Evolutionary conservation across 2,113 vertebrate species (phyloP).

Genomic region (Ancistrus triradiatus): DNA sequence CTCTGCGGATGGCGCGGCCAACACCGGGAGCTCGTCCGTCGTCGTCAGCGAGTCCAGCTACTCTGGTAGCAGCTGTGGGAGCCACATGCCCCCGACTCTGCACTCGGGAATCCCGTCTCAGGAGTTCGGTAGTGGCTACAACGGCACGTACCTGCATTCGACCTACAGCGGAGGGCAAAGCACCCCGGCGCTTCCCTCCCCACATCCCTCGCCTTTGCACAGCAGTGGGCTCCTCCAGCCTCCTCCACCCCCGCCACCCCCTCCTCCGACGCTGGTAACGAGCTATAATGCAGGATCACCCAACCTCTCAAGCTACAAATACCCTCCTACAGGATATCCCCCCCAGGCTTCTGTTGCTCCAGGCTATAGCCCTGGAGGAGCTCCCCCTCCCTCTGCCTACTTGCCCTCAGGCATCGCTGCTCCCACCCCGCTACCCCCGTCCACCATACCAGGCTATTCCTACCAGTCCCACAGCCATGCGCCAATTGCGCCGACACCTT

Average conservation of each 20-base stretch:
- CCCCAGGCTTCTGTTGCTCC: constrained; percentile 90
- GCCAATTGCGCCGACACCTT: constrained; percentile 87
- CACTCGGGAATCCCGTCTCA: constrained; percentile 95
- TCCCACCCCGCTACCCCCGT: constrained; percentile 89
- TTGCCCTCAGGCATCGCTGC: constrained; percentile 95
- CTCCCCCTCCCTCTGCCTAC: constrained; percentile 88
- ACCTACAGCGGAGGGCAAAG: constrained; percentile 88
- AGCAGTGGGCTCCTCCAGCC: constrained; percentile 92
- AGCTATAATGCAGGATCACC: constrained; percentile 90
- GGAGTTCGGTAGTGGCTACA: constrained; percentile 95
- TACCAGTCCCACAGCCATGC: constrained; percentile 92
- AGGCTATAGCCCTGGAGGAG: constrained; percentile 89
- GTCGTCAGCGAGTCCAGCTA: constrained; percentile 92
- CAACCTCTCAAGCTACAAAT: constrained; percentile 92
- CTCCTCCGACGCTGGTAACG: constrained; percentile 83
- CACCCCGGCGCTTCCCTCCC: constrained; percentile 87
- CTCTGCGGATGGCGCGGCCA: constrained; percentile 86
- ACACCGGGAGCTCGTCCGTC: constrained; percentile 90
- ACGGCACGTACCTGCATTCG: constrained; percentile 92
- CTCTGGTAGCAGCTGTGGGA: constrained; percentile 93
- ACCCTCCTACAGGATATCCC: constrained; percentile 87
- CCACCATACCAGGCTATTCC: constrained; percentile 89
- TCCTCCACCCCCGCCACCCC: constrained; percentile 76
- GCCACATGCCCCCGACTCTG: constrained; percentile 85
- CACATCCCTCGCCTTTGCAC: constrained; percentile 93